Conservation (phyloP, 2,113 vertebrate species). For the Oreochromis spilurus region DNA sequence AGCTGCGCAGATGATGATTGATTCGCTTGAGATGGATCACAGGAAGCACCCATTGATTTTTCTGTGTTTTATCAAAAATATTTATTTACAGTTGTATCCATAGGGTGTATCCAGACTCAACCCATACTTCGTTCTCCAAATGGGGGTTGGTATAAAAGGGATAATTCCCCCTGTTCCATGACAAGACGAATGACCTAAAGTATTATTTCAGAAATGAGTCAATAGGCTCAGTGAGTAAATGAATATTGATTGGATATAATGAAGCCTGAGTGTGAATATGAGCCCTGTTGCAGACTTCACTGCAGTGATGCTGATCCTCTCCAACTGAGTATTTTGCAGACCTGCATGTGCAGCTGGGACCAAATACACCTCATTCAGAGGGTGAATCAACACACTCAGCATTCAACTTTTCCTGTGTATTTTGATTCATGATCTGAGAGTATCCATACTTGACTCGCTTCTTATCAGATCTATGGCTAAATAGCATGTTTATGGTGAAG, state of each 20-base stretch:
- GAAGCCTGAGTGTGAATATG: constrained; percentile 91
- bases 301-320: constrained; percentile 32
- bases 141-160: constrained; percentile 65
- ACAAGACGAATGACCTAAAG: constrained; percentile 96
- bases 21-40: constrained; percentile 95
- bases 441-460: neutral
- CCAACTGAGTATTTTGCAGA: constrained; percentile 11
- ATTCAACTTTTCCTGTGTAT: constrained; percentile 5
- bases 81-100: constrained; percentile 97
- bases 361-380: constrained; percentile 18
- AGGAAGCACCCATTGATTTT: constrained; percentile 99
- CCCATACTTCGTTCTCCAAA: neutral
- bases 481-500: constrained; percentile 26
- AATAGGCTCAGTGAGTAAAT: constrained; percentile 95
- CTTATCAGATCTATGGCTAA: constrained; percentile 7
- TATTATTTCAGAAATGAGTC: constrained; percentile 98
- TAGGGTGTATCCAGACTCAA: constrained; percentile 80
- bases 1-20: constrained; percentile 90
- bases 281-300: constrained; percentile 74
- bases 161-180: constrained; percentile 87
- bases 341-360: constrained; percentile 16
- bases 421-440: constrained; percentile 26
- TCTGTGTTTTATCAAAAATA: constrained; percentile 95
- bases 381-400: constrained; percentile 14
- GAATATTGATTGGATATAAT: constrained; percentile 99